phyloP scores from a whole-genome alignment of 2,113 vertebrate species.

The Himantopus leucocephalus region DNA sequence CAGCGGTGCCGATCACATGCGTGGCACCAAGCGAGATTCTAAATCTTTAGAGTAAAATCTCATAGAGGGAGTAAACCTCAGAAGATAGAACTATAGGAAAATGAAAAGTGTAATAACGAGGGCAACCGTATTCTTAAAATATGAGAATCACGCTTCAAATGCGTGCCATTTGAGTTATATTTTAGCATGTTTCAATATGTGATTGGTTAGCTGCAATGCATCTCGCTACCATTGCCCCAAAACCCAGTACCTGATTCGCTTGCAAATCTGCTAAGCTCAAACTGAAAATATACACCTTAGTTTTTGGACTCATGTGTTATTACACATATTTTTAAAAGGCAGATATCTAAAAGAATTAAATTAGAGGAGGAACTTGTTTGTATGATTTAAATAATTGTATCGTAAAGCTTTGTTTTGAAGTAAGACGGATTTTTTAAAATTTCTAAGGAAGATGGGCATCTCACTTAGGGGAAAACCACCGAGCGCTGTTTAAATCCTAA shows the following conservation, averaged over 20 bases:
- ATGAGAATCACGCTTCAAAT: background rate
- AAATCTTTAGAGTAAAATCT: background rate
- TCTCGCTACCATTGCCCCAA: background rate
- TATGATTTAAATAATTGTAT: background rate
- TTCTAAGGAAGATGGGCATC: background rate
- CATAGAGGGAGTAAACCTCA: background rate
- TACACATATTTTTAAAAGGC: background rate
- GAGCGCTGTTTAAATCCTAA: background rate
- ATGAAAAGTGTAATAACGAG: background rate
- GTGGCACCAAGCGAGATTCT: background rate
- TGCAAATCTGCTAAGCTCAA: background rate
- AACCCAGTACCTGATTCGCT: background rate
- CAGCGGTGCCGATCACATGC: background rate
- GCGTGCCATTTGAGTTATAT: background rate
- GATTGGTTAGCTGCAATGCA: background rate
- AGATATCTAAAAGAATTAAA: background rate
- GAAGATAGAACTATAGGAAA: background rate
- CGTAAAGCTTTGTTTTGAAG: background rate
- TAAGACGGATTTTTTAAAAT: background rate
- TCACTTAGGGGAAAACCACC: background rate
- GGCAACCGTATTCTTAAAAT: background rate
- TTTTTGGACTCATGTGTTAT: background rate
- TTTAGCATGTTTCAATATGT: background rate
- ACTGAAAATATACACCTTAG: background rate
- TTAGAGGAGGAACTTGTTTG: background rate